Base-by-base conservation (phyloP, 2,113 vertebrate species). In the Grammomys dolichurus region DNA sequence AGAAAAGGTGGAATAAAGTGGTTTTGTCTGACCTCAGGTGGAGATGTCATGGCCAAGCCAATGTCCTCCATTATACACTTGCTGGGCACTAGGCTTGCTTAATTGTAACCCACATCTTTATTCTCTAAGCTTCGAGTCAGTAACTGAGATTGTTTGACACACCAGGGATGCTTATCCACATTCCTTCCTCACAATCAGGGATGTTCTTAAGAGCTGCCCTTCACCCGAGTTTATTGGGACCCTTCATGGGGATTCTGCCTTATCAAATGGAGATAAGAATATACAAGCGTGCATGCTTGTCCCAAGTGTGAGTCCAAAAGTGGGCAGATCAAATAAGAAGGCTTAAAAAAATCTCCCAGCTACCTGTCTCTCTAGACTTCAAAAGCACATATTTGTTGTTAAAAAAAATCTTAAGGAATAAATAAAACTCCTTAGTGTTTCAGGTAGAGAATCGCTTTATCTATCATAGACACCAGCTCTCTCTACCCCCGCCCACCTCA, bases 101-200 rank as follows among this genome's bases (percentile, higher is more conserved):
- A 67, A 67, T 75, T 60, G n/a, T 24, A 63, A 76, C 48, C 43
- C 48, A 51, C 28, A 60, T 75, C 17, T 85, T 58, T 19, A 31
- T 43, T 48, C 91, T 81, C 91, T 76, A 43, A 69, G 54, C n/a
- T 31, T 33, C n/a, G 10, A 0, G 24, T 69, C 26, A 36, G 10
- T 24, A 56, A 73, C 89, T 51, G 69, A 95, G 33, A 40, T 0
- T 16, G 26, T 58, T 65, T 20, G 10, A 43, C 3, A 63, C 22
- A 17, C 43, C 36, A 9, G 24, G 22, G 9, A 43, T n/a, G 19
- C 22, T 46, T 12, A 75, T 43, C 40, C 65, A 31, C 31, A 43
- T 28, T 19, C 2, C 60, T 70, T 70, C 6, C 17, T 1, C 0
- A 0, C 19, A 13, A 0, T 75, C 40, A 81, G 46, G 0, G 36